These are phyloP conservation scores for Lumbricus terrestris DNA, from an alignment of 2,888 invertebrate genomes.

Conservation along the genomic window DNA sequence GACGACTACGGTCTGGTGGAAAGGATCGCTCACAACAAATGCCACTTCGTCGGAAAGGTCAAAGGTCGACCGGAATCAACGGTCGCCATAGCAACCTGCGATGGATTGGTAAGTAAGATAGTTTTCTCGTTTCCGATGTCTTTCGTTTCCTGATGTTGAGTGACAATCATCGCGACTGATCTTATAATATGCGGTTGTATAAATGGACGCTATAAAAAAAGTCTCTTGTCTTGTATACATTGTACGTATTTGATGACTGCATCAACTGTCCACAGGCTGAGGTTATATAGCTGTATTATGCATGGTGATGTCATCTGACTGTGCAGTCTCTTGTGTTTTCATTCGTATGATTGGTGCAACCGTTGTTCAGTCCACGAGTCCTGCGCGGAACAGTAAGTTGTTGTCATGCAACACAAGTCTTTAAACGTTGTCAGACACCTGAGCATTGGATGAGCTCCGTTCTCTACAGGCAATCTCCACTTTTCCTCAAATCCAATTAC, in stretches of 20 bases:
- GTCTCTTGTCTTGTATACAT: background rate
- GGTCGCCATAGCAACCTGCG: conserved; percentile 78
- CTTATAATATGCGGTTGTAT: too few relatives aligned
- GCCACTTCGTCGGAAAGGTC: conserved; percentile 78
- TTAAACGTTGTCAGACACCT: background rate
- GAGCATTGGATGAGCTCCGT: background rate
- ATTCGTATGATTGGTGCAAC: background rate
- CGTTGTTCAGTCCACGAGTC: background rate
- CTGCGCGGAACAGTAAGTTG: too few relatives aligned
- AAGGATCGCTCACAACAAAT: conserved; percentile 60
- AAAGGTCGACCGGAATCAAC: conserved; percentile 70
- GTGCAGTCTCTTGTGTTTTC: background rate
- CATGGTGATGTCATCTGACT: background rate
- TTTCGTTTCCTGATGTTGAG: background rate
- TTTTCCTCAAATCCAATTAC: background rate
- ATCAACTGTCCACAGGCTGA: too few relatives aligned
- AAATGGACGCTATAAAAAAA: background rate
- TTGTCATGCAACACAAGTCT: background rate
- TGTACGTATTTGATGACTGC: background rate
- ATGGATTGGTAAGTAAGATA: conserved; percentile 75
- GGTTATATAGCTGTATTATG: too few relatives aligned
- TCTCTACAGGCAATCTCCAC: background rate
- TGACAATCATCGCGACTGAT: background rate
- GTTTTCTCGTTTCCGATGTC: background rate
- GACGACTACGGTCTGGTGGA: conserved; percentile 44